Conservation (phyloP, 1,140 invertebrate species). For the Proctacanthus coquilletti region DNA sequence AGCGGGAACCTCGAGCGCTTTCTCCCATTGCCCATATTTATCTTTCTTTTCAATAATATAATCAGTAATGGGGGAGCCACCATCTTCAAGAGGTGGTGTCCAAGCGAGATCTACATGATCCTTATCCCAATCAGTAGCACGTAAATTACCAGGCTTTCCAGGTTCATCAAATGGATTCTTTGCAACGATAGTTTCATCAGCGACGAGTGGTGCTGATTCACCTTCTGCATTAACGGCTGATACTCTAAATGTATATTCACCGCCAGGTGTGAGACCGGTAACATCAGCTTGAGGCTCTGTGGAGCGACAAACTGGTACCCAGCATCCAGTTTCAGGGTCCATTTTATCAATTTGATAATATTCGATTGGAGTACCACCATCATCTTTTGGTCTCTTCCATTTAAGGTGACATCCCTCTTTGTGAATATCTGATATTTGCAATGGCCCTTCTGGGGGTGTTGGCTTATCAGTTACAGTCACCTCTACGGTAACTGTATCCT, state of each 20-base stretch:
- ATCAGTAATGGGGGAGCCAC: constrained; percentile 71
- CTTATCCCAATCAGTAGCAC: constrained; percentile 91
- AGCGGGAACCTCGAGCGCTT: constrained; percentile 44
- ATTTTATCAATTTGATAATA: constrained; percentile 91
- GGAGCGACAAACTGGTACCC: constrained; percentile 78
- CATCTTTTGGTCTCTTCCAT: constrained; percentile 85
- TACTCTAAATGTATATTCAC: constrained; percentile 91
- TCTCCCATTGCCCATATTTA: constrained; percentile 89
- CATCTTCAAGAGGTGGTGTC: constrained; percentile 64
- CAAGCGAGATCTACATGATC: constrained; percentile 84
- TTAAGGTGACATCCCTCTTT: constrained; percentile 87
- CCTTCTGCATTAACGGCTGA: constrained; percentile 92
- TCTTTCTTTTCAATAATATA: constrained; percentile 89
- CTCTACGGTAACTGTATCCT: constrained; percentile 75
- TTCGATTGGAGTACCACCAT: constrained; percentile 75
- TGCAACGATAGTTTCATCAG: constrained; percentile 72
- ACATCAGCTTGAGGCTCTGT: constrained; percentile 72
- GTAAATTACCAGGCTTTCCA: constrained; percentile 76
- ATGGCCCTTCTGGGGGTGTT: constrained; percentile 67
- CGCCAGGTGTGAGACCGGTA: constrained; percentile 70
- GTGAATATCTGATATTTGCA: constrained; percentile 76
- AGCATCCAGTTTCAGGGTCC: constrained; percentile 83
- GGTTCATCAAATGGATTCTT: constrained; percentile 97
- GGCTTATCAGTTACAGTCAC: constrained; percentile 90
- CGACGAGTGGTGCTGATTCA: constrained; percentile 83